A percentile compares a stretch with the other conserved stretches of the same genome.
Evolutionary conservation across 2,888 invertebrate genomes (phyloP).

Genomic region (Galerucella calmariensis): DNA sequence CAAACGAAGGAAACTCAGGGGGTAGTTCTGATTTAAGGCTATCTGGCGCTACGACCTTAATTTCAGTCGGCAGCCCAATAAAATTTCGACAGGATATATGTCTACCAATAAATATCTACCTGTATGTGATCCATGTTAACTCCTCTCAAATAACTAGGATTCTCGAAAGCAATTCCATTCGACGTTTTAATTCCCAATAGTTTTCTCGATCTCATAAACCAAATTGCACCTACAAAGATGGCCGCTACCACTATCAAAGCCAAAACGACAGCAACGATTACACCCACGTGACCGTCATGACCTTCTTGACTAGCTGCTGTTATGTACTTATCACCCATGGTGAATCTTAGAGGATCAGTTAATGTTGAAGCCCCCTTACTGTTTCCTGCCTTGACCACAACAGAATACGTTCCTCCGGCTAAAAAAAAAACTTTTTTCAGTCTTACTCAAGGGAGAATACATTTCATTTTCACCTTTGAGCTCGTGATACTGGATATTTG

Average conservation of each 20-base stretch:
- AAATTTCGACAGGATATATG: not conserved
- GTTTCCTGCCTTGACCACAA: slow-evolving; percentile 85
- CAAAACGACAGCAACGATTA: slow-evolving; percentile 73
- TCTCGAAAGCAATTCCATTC: slow-evolving; percentile 85
- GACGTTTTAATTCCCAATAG: slow-evolving; percentile 74
- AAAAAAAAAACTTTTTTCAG: slow-evolving; percentile 6
- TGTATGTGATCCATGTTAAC: slow-evolving; percentile 81
- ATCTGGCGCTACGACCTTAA: too few species aligned
- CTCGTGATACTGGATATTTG: slow-evolving; percentile 76
- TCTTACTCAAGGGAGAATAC: not conserved
- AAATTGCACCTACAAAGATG: slow-evolving; percentile 71
- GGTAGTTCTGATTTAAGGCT: too few species aligned
- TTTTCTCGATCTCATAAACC: slow-evolving; percentile 73
- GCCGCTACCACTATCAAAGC: slow-evolving; percentile 73
- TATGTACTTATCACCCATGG: slow-evolving; percentile 78
- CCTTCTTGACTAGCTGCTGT: slow-evolving; percentile 73
- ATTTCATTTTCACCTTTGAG: slow-evolving; percentile 65
- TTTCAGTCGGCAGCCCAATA: too few species aligned
- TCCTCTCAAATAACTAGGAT: slow-evolving; percentile 84
- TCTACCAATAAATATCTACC: slow-evolving; percentile 61
- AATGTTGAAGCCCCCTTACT: slow-evolving; percentile 76
- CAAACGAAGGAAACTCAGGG: too few species aligned
- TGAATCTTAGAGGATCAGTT: slow-evolving; percentile 79
- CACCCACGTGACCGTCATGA: slow-evolving; percentile 69
- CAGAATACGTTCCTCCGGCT: slow-evolving; percentile 80